Percentiles rank a stretch among this genome's conserved stretches.
Evolutionary conservation across 2,797 vertebrate species (phyloP).

Genomic region (Bryconaethiops microstoma): DNA sequence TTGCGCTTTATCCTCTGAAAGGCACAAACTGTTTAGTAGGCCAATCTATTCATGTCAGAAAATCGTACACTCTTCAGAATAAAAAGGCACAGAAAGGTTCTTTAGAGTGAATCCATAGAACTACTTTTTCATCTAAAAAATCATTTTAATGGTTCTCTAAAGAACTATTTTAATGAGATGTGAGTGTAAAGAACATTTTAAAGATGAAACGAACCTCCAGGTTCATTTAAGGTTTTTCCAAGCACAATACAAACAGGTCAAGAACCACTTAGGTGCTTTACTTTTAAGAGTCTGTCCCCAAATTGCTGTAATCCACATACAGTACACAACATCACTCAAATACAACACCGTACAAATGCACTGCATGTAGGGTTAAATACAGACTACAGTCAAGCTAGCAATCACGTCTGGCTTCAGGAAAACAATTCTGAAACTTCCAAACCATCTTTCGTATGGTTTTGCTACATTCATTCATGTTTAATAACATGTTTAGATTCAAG

Average conservation of each 20-base stretch:
- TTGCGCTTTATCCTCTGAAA: neutral
- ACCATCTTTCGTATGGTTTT: constrained; percentile 3
- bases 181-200: neutral
- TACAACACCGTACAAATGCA: neutral
- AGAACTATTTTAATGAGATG: neutral
- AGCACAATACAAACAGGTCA: neutral
- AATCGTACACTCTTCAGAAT: neutral
- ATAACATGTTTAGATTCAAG: neutral
- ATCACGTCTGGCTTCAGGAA: neutral
- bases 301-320: neutral
- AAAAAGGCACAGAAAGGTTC: neutral
- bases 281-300: neutral
- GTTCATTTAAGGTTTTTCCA: neutral
- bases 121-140: neutral
- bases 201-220: neutral
- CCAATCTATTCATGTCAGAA: neutral
- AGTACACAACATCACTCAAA: constrained; percentile 11
- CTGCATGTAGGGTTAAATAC: neutral
- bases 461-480: constrained; percentile 3
- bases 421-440: constrained; percentile 2
- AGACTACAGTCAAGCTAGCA: neutral
- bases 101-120: neutral
- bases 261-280: neutral
- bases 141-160: neutral
- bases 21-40: neutral